These are phyloP conservation scores for Napeogenes inachia DNA, from an alignment of 2,888 invertebrate genomes.

Conservation along the genomic window DNA sequence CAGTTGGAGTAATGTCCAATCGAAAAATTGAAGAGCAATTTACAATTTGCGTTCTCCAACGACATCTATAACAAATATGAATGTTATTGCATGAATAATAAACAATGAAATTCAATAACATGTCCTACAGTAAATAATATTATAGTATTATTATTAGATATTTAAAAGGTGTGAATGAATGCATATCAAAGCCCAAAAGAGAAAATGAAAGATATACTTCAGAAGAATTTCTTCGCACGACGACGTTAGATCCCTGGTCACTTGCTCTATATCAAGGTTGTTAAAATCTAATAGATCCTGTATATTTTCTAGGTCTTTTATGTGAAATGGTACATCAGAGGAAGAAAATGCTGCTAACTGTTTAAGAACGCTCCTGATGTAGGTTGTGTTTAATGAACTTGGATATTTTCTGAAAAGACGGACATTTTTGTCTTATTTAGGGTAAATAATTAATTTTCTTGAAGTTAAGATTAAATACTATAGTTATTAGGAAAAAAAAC, in stretches of 20 bases:
- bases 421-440: not conserved
- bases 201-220: slow-evolving; percentile 36
- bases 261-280: slow-evolving; percentile 40
- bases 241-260: slow-evolving; percentile 39
- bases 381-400: slow-evolving; percentile 35
- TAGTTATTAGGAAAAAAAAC: slow-evolving; percentile 18
- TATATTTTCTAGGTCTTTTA: slow-evolving; percentile 40
- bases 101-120: not conserved
- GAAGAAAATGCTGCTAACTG: slow-evolving; percentile 52
- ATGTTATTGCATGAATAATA: not conserved
- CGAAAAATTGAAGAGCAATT: slow-evolving; percentile 66
- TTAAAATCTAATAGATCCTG: slow-evolving; percentile 47
- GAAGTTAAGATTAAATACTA: too few relatives aligned
- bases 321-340: slow-evolving; percentile 40
- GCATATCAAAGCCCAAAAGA: not conserved
- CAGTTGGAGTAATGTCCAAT: slow-evolving; percentile 70
- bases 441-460: too few relatives aligned
- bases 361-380: slow-evolving; percentile 35
- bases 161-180: too few relatives aligned
- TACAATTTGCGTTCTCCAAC: slow-evolving; percentile 48
- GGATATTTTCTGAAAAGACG: slow-evolving; percentile 45
- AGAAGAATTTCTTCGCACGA: slow-evolving; percentile 51
- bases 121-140: too few relatives aligned
- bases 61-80: slow-evolving; percentile 51
- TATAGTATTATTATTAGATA: too few relatives aligned